Evolutionary conservation across 1,140 invertebrate species (phyloP), one percentile per base, ranked within the genome.

Genomic region (Nasonia giraulti): DNA sequence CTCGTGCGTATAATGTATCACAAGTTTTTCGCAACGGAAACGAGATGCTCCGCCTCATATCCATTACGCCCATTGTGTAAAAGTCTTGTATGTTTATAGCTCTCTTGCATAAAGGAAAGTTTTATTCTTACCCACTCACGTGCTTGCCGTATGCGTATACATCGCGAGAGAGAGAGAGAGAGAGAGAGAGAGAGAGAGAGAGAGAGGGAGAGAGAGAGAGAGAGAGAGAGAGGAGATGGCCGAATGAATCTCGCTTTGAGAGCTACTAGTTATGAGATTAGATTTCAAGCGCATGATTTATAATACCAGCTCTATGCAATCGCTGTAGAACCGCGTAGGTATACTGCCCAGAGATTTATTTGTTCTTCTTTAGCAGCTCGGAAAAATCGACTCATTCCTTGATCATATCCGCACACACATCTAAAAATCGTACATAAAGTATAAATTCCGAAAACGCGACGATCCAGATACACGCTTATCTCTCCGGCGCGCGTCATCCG

Each of bases 21-120:
- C 33, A 37, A 3, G 44, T 68, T 68, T 68, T 68, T 68, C 62
- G 62, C 7, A 68, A 68, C 78, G 79, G 66, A 80, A 71, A 80
- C 71, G 11, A 71, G 27, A 68, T 71, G 55, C 55, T 80, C 69
- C 40, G 62, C 50, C 78, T 7, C 14, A 40, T 80, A 50, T 80
- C 62, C 62, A 68, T 69, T 80, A 23, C 14, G n/a, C 14, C 27
- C 17, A 79, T 79, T 79, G 77, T 79, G 12, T 20, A 55, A 27
- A 27, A 27, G 27, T 1, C 14, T 55, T 55, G 5, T 37, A 55
- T 55, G 50, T 10, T 2, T 50, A 10, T 14, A 7, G 44, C 17
- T 62, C 55, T 20, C 6, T 20, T 20, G 33, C 40, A 7, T 75
- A 44, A 40, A 44, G 31, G 73, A 40, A 75, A 75, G 73, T 75